Base-by-base conservation (phyloP, 2,113 vertebrate genomes). In the Donacobius atricapilla region DNA sequence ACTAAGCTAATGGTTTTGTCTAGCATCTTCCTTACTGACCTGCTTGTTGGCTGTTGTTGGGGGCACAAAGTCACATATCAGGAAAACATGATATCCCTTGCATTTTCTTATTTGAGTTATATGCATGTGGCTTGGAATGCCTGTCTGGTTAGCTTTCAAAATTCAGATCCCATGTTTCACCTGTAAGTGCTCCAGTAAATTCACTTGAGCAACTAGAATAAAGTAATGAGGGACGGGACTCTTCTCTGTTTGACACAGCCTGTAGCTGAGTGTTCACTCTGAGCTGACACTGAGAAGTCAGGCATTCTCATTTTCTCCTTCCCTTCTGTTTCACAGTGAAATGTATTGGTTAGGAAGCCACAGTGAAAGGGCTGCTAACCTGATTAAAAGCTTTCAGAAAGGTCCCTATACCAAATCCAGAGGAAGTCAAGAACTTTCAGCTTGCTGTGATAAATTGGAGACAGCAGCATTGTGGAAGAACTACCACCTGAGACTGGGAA, bases 51-150 rank as follows among this genome's bases (percentile, higher is more conserved):
- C 14, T 64, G 3, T 51, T 53, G 17, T 53, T 53, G 17, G 28
- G 28, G 28, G 10, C 9, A 68, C 7, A 4, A 75, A 60, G 39
- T 39, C 18, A 21, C 0, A 0, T 69, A 58, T 15, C 35, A 61
- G 22, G n/a, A 82, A 78, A 78, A 54, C 0, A 1, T 9, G 27
- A 35, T 27, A 21, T 10, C 15, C 7, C 7, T 35, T 27, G 51
- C 19, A 33, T 61, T 78, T 77, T 77, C 25, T 56, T 61, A 37
- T 87, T 83, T 7, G 0, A 37, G 23, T 53, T 76, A 15, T 40
- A 16, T 11, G 16, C n/a, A 33, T 20, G 21, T 54, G 27, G 27
- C 51, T 77, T 40, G 51, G 44, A 86, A 83, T n/a, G 15, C 39
- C 45, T 88, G 7, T 63, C 30, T 2, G 0, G 6, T 60, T 76